Evolutionary conservation across 2,888 invertebrate genomes (phyloP).

Genomic region (Tolmerus cingulatus): DNA sequence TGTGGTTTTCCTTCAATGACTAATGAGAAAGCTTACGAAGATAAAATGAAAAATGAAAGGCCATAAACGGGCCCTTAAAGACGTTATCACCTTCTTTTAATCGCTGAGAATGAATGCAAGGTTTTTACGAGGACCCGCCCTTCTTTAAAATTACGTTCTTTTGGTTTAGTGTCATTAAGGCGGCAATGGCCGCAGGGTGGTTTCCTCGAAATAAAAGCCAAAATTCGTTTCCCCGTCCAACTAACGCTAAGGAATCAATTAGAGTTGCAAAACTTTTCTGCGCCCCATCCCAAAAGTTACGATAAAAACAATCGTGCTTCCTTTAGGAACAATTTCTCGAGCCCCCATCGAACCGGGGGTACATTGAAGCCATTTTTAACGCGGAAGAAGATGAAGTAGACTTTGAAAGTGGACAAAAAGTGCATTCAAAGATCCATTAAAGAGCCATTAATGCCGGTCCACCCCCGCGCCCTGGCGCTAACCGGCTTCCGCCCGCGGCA

Average conservation of each 20-base stretch:
- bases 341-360: neutral
- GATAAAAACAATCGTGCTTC: neutral
- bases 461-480: neutral
- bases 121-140: neutral
- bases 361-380: constrained; percentile 3
- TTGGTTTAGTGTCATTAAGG: neutral
- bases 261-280: neutral
- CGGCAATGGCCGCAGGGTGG: neutral
- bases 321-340: neutral
- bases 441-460: neutral
- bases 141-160: neutral
- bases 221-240: neutral
- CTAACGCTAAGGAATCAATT: neutral
- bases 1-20: neutral
- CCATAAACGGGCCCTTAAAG: neutral
- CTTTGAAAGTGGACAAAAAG: neutral
- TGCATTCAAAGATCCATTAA: constrained; percentile 25
- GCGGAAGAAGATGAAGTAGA: neutral
- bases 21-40: neutral
- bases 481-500: neutral
- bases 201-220: neutral
- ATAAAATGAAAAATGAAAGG: neutral
- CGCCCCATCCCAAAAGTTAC: neutral
- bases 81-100: neutral
- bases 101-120: neutral